Evolutionary conservation across 1,140 invertebrate genomes (phyloP), one percentile per base, ranked within the genome.

Genomic region (Pachyrhynchus sulphureomaculatus): DNA sequence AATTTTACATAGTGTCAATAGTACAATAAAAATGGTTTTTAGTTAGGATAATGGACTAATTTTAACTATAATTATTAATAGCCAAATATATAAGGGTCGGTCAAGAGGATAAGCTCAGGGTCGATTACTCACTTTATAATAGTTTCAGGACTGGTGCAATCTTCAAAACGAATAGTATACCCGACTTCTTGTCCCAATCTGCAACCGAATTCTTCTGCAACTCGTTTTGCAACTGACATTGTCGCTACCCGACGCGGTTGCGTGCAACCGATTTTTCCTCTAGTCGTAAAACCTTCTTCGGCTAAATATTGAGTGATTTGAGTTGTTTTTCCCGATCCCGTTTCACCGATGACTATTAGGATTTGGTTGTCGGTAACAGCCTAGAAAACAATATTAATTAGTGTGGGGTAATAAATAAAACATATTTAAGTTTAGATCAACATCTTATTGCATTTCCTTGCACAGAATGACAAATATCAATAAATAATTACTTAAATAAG

Each of bases 271-370:
- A 99, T 96, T 78, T 95, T 96, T 2, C 96, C 96, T 29, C 93
- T 82, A 8, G 88, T 84, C 2, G 90, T 94, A 68, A 96, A 96
- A 0, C 97, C 97, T 59, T 89, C 88, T 80, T 99, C 97, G 0
- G 93, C 91, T n/a, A 99, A 79, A 77, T 99, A 99, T 73, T 99
- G 97, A 0, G 98, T 99, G 42, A 99, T 99, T 78, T 99, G 98
- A 0, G 98, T 99, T 0, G 98, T 99, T 79, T 99, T 99, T 0
- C 98, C 98, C 0, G 93, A 96, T 0, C 98, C 98, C 0, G 98
- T 99, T 81, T 99, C 98, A 2, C 96, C 98, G 76, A 99, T 98
- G 0, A 99, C 97, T 68, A 99, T 97, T 2, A 99, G 78, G 68
- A 99, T 96, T 80, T 99, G 96, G 81, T 99, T 99, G 69, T 99